Evolutionary conservation across 1,140 invertebrate genomes (phyloP).

Genomic region (Rhopalosiphum padi): DNA sequence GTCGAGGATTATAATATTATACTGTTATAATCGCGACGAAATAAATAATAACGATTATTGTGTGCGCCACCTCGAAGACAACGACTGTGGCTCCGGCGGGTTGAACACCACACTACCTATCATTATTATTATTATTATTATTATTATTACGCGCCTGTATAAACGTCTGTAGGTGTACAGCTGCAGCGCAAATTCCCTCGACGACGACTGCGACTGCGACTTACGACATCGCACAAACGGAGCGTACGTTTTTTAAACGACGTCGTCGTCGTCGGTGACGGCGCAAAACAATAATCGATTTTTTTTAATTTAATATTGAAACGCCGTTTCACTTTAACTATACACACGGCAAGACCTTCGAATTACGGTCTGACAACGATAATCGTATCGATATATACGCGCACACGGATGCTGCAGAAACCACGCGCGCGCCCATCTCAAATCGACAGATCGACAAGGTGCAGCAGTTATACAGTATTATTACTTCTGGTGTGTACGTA

Average conservation of each 20-base stretch:
- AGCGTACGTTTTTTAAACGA: background rate
- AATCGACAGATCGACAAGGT: background rate
- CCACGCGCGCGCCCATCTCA: background rate
- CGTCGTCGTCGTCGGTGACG: no score
- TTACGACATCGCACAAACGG: background rate
- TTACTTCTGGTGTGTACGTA: background rate
- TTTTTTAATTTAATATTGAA: background rate
- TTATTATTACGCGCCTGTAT: no score
- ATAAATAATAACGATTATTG: background rate
- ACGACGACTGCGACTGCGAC: background rate
- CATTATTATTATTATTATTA: background rate
- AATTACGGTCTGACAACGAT: background rate
- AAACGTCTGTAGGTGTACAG: no score
- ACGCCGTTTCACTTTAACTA: background rate
- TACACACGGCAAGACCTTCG: background rate
- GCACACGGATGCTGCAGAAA: background rate
- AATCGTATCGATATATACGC: background rate
- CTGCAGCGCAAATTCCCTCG: background rate
- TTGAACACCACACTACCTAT: background rate
- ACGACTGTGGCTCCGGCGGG: background rate
- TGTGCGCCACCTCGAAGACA: background rate
- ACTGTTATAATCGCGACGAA: background rate
- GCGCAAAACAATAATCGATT: background rate
- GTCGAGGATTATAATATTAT: background rate
- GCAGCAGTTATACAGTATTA: background rate